Conservation (phyloP, 1,140 invertebrate species). For the Drosophila sp. region DNA sequence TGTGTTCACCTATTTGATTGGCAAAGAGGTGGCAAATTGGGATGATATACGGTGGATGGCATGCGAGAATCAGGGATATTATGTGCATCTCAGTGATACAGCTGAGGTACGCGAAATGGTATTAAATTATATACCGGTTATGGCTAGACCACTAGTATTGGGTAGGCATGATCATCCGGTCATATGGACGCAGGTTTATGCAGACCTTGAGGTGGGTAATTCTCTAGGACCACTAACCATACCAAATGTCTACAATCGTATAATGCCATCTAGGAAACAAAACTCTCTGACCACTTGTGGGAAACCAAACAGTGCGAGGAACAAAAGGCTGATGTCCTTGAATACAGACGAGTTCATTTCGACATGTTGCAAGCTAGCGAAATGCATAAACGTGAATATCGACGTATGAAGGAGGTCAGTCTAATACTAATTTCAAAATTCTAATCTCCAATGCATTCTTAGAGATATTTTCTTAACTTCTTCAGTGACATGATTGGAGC, state of each 20-base stretch:
- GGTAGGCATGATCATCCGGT: slow-evolving; percentile 91
- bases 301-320: slow-evolving; percentile 91
- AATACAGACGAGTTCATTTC: slow-evolving; percentile 64
- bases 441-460: background rate
- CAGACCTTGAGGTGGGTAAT: slow-evolving; percentile 91
- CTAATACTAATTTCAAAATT: background rate
- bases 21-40: slow-evolving; percentile 93
- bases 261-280: slow-evolving; percentile 88
- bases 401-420: slow-evolving; percentile 68
- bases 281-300: slow-evolving; percentile 95
- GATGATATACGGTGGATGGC: slow-evolving; percentile 98
- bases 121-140: slow-evolving; percentile 95
- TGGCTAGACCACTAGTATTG: slow-evolving; percentile 94
- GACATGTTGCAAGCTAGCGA: slow-evolving; percentile 71
- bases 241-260: slow-evolving; percentile 39
- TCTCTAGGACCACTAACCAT: slow-evolving; percentile 5
- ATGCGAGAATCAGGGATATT: slow-evolving; percentile 97
- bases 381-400: slow-evolving; percentile 62
- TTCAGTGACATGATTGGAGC: background rate
- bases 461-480: background rate
- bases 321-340: slow-evolving; percentile 87
- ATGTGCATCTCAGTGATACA: slow-evolving; percentile 95
- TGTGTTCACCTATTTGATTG: slow-evolving; percentile 99
- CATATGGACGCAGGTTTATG: slow-evolving; percentile 97
- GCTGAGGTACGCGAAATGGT: slow-evolving; percentile 98